phyloP scores from a whole-genome alignment of 92 coral and sea anemone genomes.

The Epizoanthus scotinus region DNA sequence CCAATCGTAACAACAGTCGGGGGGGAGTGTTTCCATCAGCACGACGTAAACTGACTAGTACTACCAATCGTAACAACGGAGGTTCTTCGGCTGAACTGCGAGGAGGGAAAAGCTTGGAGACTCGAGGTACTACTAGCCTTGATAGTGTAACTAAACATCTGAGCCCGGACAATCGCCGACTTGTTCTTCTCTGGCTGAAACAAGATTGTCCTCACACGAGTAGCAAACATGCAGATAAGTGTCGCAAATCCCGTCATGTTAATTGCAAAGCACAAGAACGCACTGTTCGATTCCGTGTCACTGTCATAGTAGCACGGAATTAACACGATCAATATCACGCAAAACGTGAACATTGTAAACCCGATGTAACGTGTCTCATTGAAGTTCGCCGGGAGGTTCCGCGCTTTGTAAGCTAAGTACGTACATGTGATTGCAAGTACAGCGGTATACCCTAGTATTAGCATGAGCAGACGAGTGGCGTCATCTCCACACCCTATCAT shows the following conservation, averaged over 20 bases:
- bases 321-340: conserved; percentile 83
- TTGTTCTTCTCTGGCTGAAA: conserved; percentile 90
- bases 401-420: conserved; percentile 87
- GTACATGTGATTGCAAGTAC: conserved; percentile 88
- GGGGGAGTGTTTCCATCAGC: no score
- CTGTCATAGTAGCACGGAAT: conserved; percentile 80
- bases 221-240: conserved; percentile 83
- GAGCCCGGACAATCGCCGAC: conserved; percentile 87
- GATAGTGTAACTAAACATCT: conserved; percentile 85
- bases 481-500: conserved; percentile 85
- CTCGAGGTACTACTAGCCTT: conserved; percentile 62
- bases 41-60: conserved; percentile 44
- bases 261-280: conserved; percentile 68
- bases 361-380: conserved; percentile 94
- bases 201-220: conserved; percentile 78
- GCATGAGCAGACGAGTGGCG: conserved; percentile 74
- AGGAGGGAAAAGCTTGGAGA: conserved; percentile 32
- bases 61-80: conserved; percentile 83
- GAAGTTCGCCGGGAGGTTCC: conserved; percentile 90
- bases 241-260: conserved; percentile 74
- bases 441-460: conserved; percentile 87
- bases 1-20: no score
- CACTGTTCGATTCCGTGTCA: conserved; percentile 48
- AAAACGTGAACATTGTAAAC: conserved; percentile 91
- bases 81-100: conserved; percentile 60